phyloP scores from a whole-genome alignment of 1,140 invertebrate genomes.

The Cotesia glomerata region DNA sequence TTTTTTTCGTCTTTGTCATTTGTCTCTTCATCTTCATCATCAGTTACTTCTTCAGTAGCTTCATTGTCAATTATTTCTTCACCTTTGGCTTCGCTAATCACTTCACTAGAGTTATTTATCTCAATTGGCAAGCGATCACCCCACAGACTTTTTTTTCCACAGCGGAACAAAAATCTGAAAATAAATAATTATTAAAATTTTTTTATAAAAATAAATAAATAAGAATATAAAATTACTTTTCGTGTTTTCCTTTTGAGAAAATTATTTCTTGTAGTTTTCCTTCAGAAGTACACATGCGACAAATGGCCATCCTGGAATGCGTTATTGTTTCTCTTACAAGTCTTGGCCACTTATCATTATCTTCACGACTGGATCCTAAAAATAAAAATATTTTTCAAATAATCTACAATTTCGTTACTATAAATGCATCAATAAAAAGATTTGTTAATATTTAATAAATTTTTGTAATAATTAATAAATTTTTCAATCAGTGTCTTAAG shows the following conservation, averaged over 20 bases:
- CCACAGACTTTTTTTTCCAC: conserved; percentile 73
- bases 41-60: too few species aligned
- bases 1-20: not conserved
- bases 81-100: too few species aligned
- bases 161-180: conserved; percentile 70
- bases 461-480: too few species aligned
- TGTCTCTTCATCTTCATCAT: too few species aligned
- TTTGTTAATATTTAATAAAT: too few species aligned
- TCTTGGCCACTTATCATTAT: conserved; percentile 75
- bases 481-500: too few species aligned
- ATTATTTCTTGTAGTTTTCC: conserved; percentile 80
- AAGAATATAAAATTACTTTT: conserved; percentile 65
- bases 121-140: conserved; percentile 75
- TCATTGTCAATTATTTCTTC: too few species aligned
- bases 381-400: conserved; percentile 16
- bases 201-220: conserved; percentile 27
- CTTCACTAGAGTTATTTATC: conserved; percentile 18
- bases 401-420: conserved; percentile 21
- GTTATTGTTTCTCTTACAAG: conserved; percentile 73
- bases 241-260: conserved; percentile 76
- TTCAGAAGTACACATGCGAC: conserved; percentile 76
- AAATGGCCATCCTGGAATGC: conserved; percentile 75
- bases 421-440: not conserved
- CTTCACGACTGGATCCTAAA: conserved; percentile 55
- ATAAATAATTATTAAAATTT: conserved; percentile 15